A percentile compares a stretch with the other conserved stretches of the same genome.
phyloP scores from a whole-genome alignment of 2,888 invertebrate genomes.

The Antitype chi region DNA sequence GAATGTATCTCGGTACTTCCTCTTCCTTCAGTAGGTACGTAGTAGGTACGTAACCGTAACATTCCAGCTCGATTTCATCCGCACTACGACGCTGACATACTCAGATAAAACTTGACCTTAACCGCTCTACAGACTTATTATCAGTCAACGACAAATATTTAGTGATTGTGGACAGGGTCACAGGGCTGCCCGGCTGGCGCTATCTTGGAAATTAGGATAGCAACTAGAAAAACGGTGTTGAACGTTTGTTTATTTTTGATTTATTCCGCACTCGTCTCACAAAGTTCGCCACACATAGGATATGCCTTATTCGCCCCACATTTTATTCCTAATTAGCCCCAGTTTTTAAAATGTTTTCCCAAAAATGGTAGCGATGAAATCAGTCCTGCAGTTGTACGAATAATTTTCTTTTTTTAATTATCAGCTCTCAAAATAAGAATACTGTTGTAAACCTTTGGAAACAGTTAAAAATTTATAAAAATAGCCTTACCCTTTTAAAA shows the following conservation, averaged over 20 bases:
- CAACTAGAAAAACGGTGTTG: background rate
- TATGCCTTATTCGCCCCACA: background rate
- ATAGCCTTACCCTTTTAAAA: constrained; percentile 56
- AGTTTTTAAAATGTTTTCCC: background rate
- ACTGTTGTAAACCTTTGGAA: background rate
- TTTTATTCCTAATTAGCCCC: background rate
- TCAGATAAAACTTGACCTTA: constrained; percentile 82
- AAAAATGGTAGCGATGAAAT: background rate
- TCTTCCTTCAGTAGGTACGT: constrained; percentile 57
- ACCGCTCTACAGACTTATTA: constrained; percentile 74
- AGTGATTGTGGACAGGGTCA: constrained; percentile 61
- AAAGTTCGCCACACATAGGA: background rate
- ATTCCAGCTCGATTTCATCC: constrained; percentile 51
- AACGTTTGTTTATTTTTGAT: background rate
- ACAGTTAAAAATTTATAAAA: background rate
- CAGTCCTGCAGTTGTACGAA: background rate
- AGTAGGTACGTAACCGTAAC: constrained; percentile 23
- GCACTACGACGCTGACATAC: constrained; percentile 53
- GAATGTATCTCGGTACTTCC: constrained; percentile 63
- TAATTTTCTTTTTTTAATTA: too few relatives aligned
- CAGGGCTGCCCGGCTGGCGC: constrained; percentile 60
- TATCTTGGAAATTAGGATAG: constrained; percentile 11
- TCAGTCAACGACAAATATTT: constrained; percentile 77
- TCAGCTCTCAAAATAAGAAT: background rate
- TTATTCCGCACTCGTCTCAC: background rate